phyloP scores from a whole-genome alignment of 2,797 vertebrate genomes.

The Oryzias sinensis region DNA sequence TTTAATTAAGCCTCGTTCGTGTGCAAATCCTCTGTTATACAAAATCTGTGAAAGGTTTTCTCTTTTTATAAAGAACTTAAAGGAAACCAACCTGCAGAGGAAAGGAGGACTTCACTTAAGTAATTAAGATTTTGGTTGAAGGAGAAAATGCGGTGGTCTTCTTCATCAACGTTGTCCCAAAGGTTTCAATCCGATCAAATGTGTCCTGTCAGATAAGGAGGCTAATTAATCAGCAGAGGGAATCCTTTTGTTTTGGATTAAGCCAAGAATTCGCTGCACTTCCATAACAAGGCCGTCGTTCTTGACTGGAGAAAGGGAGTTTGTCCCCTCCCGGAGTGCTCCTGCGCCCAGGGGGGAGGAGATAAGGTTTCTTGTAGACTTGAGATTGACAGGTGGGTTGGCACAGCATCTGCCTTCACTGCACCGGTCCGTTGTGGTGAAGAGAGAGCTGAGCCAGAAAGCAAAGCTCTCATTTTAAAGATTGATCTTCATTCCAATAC shows the following conservation, averaged over 20 bases:
- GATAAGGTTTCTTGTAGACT: no score
- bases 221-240: constrained; percentile 73
- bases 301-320: no score
- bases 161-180: constrained; percentile 36
- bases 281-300: no score
- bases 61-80: constrained; percentile 11
- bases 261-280: no score
- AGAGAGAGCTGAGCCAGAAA: no score
- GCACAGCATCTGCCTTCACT: no score
- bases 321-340: no score
- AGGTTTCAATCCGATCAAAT: constrained; percentile 75
- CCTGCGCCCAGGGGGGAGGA: no score
- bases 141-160: constrained; percentile 26
- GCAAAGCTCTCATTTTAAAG: no score
- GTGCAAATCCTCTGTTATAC: constrained; percentile 53
- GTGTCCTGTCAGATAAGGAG: constrained; percentile 71
- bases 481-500: no score
- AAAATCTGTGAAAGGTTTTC: constrained; percentile 36
- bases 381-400: no score
- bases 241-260: not conserved
- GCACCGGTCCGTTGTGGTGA: no score
- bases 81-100: constrained; percentile 38
- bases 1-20: constrained; percentile 70
- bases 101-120: constrained; percentile 32
- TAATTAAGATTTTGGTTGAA: constrained; percentile 59